These are phyloP conservation scores for Manis javanica DNA, from an alignment of 2,797 vertebrate genomes.

Conservation along the genomic window DNA sequence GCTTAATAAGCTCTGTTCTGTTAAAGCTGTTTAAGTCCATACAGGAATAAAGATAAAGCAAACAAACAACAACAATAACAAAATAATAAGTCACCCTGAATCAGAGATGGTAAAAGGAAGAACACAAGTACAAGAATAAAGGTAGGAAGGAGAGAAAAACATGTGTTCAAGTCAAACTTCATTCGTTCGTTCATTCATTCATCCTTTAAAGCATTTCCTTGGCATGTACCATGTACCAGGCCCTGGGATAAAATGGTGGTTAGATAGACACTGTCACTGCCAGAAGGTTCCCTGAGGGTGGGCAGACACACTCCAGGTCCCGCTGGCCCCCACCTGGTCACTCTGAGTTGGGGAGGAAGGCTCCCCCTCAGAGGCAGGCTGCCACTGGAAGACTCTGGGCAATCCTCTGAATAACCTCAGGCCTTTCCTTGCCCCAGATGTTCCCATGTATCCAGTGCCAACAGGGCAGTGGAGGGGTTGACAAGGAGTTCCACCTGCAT, in stretches of 20 bases:
- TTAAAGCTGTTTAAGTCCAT: background rate
- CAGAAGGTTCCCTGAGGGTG: background rate
- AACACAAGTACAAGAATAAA: background rate
- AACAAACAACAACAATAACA: background rate
- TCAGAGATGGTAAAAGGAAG: background rate
- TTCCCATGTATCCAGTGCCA: slow-evolving; percentile 52
- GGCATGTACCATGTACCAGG: background rate
- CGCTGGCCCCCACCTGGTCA: background rate
- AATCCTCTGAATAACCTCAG: background rate
- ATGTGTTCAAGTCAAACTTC: background rate
- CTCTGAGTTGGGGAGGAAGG: background rate
- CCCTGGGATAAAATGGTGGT: background rate
- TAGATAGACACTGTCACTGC: background rate
- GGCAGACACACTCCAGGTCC: background rate
- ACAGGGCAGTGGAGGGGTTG: background rate
- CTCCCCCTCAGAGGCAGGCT: background rate
- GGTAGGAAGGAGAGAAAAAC: background rate
- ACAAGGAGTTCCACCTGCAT: slow-evolving; percentile 46
- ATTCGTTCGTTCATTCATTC: background rate
- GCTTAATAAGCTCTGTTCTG: background rate
- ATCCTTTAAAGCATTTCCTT: background rate
- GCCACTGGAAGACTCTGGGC: background rate
- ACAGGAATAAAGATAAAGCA: background rate
- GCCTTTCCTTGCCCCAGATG: slow-evolving; percentile 46
- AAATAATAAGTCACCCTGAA: background rate